Percentiles rank a stretch among this genome's conserved stretches.
Conservation (phyloP, 1,140 invertebrate species). For the Brachionus rotundiformis region DNA sequence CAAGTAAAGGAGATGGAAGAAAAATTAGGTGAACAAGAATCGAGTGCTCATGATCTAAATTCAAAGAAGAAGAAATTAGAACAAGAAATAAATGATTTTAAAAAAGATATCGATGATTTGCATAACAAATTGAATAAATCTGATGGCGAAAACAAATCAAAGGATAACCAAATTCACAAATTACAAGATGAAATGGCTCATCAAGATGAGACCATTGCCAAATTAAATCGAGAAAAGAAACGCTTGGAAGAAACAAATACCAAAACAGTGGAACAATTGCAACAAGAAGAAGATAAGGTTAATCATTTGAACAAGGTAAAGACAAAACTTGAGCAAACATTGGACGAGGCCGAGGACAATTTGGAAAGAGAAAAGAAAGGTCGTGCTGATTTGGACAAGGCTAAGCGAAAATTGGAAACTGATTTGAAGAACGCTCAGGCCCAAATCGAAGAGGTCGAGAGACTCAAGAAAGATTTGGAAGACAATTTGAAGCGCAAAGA, state of each 20-base stretch:
- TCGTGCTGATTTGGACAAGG: constrained; percentile 93
- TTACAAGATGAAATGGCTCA: constrained; percentile 84
- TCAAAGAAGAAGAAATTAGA: constrained; percentile 93
- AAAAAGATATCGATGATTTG: constrained; percentile 94
- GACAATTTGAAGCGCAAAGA: constrained; percentile 79
- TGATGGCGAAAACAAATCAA: constrained; percentile 89
- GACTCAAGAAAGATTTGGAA: constrained; percentile 95
- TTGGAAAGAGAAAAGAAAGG: constrained; percentile 98
- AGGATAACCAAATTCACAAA: constrained; percentile 97
- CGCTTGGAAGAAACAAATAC: constrained; percentile 88
- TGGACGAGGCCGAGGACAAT: constrained; percentile 94
- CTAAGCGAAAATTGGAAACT: constrained; percentile 86
- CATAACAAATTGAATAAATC: constrained; percentile 84
- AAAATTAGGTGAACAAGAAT: constrained; percentile 89
- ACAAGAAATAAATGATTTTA: constrained; percentile 83
- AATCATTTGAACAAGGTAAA: constrained; percentile 99
- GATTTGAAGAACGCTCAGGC: constrained; percentile 99
- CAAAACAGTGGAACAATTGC: constrained; percentile 92
- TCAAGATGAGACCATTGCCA: constrained; percentile 98
- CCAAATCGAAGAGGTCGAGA: constrained; percentile 91
- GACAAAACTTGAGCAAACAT: constrained; percentile 92
- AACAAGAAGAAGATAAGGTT: constrained; percentile 96
- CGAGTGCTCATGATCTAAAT: constrained; percentile 85
- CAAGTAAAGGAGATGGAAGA: constrained; percentile 96
- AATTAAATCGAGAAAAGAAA: constrained; percentile 99